Evolutionary conservation across 2,113 vertebrate species (phyloP).

Genomic region (Gambusia holbrooki): DNA sequence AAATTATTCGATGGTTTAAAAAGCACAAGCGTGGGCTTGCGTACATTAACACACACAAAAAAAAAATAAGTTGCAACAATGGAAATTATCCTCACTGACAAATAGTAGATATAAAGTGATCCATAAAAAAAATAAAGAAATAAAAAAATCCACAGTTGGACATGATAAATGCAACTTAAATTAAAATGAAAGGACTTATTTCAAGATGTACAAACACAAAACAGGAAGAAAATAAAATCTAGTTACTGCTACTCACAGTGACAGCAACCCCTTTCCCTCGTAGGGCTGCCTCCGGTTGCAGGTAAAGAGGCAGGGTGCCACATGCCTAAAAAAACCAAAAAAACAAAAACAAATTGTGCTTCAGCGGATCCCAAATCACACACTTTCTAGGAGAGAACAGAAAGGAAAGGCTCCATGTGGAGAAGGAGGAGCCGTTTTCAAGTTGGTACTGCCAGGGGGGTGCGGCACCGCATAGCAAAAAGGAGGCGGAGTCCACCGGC

Average conservation of each 20-base stretch:
- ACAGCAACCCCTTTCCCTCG: slow-evolving; percentile 61
- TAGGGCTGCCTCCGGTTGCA: slow-evolving; percentile 43
- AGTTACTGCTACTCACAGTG: slow-evolving; percentile 69
- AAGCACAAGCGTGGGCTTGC: slow-evolving; percentile 1
- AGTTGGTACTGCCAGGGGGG: not conserved
- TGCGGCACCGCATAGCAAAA: slow-evolving; percentile 30
- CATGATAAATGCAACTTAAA: slow-evolving; percentile 28
- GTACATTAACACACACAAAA: not conserved
- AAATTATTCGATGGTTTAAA: slow-evolving; percentile 24
- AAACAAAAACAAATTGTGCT: not conserved
- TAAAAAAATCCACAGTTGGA: not conserved
- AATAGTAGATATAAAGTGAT: not conserved
- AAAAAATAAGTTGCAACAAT: not conserved
- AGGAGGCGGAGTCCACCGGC: slow-evolving; percentile 66
- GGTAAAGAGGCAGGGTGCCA: slow-evolving; percentile 27
- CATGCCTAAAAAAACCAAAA: slow-evolving; percentile 11
- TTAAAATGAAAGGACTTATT: too few species aligned
- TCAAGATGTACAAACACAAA: slow-evolving; percentile 35
- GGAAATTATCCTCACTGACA: not conserved
- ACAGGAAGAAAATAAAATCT: not conserved
- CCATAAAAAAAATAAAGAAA: too few species aligned
- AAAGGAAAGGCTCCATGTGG: slow-evolving; percentile 25
- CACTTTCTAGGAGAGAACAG: slow-evolving; percentile 37
- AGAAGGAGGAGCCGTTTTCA: slow-evolving; percentile 8
- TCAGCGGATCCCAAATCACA: slow-evolving; percentile 17